phyloP scores from a whole-genome alignment of 2,797 vertebrate genomes.

The Poecilia picta region DNA sequence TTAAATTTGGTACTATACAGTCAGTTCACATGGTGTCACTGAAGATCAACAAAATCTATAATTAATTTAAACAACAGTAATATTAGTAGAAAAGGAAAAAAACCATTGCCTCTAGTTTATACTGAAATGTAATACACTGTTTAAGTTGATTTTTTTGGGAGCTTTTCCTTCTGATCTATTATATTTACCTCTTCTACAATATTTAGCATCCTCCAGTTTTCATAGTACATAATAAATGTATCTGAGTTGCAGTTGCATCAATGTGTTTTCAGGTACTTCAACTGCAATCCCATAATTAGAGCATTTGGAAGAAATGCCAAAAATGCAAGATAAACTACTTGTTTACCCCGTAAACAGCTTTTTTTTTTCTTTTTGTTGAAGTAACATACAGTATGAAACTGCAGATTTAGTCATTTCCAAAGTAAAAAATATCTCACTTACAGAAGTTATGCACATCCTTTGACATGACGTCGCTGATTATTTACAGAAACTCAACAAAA shows the following conservation, averaged over 20 bases:
- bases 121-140: background rate
- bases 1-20: background rate
- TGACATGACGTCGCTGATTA: background rate
- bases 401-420: background rate
- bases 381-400: background rate
- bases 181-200: background rate
- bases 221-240: background rate
- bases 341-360: background rate
- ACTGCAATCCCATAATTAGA: background rate
- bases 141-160: background rate
- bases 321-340: no score
- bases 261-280: background rate
- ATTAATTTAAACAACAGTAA: background rate
- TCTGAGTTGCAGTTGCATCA: background rate
- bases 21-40: background rate
- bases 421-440: background rate
- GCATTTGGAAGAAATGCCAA: background rate
- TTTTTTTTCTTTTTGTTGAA: background rate
- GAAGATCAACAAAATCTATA: background rate
- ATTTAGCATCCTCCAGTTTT: background rate
- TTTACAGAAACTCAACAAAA: background rate
- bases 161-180: background rate
- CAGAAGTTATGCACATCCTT: background rate
- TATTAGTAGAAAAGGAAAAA: background rate
- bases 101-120: background rate